Percentiles rank a stretch among this genome's conserved stretches.
Evolutionary conservation across 2,888 invertebrate genomes (phyloP).

Genomic region (Drosophila setosimentum): DNA sequence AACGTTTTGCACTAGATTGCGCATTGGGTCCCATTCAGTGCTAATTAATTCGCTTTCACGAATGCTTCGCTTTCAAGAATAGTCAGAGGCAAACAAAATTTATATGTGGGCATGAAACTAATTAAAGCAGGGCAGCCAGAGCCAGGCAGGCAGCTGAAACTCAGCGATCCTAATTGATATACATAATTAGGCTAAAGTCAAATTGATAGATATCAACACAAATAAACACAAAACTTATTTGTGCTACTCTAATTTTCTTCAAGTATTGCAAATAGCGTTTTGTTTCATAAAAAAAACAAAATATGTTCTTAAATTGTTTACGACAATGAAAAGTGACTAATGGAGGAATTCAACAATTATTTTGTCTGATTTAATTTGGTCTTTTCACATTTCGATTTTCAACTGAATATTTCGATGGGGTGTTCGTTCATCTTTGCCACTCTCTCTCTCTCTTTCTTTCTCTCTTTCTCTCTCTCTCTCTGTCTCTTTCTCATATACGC

Average conservation of each 20-base stretch:
- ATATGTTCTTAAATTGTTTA: neutral
- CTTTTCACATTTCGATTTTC: neutral
- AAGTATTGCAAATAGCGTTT: no score
- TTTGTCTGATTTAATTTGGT: neutral
- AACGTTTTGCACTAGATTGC: conserved; percentile 59
- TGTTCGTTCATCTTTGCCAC: neutral
- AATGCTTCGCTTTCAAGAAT: neutral
- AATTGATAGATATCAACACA: neutral
- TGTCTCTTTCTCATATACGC: neutral
- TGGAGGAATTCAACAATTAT: neutral
- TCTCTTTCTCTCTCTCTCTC: neutral
- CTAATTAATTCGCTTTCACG: conserved; percentile 1
- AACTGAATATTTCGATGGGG: neutral
- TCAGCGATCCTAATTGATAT: neutral
- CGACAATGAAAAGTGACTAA: neutral
- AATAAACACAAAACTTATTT: neutral
- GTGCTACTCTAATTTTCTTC: neutral
- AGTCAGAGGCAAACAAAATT: neutral
- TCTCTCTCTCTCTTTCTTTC: neutral
- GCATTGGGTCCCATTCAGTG: conserved; percentile 23
- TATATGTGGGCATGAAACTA: neutral
- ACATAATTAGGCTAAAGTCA: neutral
- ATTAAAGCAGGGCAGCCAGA: conserved; percentile 3
- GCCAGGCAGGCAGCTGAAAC: no score
- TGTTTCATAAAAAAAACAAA: no score